Percentiles rank a stretch among this genome's conserved stretches.
Evolutionary conservation across 2,797 vertebrate species (phyloP).

Genomic region (Gymnoscopelus braueri): DNA sequence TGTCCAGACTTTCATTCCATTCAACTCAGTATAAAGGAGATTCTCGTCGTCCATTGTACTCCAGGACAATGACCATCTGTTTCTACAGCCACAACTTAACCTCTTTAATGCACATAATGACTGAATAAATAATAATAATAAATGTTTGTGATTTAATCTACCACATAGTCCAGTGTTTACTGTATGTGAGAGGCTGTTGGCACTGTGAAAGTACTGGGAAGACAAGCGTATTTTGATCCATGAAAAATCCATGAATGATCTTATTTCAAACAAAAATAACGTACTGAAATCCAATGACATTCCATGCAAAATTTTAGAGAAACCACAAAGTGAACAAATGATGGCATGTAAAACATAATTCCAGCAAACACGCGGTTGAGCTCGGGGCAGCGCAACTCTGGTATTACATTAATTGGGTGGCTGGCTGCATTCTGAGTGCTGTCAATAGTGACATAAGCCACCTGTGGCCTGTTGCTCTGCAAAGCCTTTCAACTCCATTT

Average conservation of each 20-base stretch:
- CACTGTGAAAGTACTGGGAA: no score
- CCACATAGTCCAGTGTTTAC: no score
- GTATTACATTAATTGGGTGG: constrained; percentile 16
- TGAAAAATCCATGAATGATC: background rate
- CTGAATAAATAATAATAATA: no score
- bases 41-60: no score
- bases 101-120: no score
- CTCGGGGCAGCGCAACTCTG: constrained; percentile 19
- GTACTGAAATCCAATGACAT: background rate
- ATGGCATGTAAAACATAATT: constrained; percentile 23
- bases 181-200: no score
- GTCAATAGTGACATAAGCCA: constrained; percentile 48
- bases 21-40: no score
- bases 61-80: no score
- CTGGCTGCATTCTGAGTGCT: constrained; percentile 38
- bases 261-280: background rate
- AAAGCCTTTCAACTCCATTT: constrained; percentile 60
- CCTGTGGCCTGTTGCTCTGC: constrained; percentile 57
- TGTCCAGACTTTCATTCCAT: no score
- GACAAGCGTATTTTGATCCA: no score
- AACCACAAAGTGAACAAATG: constrained; percentile 18
- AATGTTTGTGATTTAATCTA: no score
- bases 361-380: constrained; percentile 38
- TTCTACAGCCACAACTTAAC: no score
- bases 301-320: background rate